These are phyloP conservation scores for Netelia fuscicornis DNA, from an alignment of 2,888 invertebrate species.

Conservation along the genomic window DNA sequence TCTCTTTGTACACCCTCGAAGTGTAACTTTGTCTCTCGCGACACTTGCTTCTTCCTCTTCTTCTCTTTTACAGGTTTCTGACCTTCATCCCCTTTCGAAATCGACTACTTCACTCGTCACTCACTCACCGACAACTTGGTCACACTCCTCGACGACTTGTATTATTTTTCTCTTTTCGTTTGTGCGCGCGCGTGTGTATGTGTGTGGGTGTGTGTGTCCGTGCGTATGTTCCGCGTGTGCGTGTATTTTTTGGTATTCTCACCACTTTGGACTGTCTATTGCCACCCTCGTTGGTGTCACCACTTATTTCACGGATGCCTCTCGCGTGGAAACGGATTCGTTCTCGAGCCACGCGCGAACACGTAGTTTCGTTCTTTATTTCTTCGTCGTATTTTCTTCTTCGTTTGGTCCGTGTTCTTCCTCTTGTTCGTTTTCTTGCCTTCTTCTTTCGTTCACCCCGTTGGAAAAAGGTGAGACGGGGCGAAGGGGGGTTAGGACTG, in stretches of 20 bases:
- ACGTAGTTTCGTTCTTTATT: slow-evolving; percentile 7
- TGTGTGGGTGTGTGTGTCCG: too few relatives aligned
- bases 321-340: not conserved
- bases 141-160: too few relatives aligned
- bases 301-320: not conserved
- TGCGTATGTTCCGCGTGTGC: too few relatives aligned
- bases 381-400: not conserved
- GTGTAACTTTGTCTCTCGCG: too few relatives aligned
- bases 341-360: not conserved
- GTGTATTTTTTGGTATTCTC: not conserved
- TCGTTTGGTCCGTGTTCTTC: not conserved
- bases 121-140: not conserved
- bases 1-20: too few relatives aligned
- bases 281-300: not conserved
- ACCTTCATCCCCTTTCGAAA: too few relatives aligned
- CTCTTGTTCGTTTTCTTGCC: not conserved
- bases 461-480: slow-evolving; percentile 19
- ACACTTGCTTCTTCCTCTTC: too few relatives aligned
- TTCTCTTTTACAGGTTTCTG: too few relatives aligned
- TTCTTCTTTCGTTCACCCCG: not conserved
- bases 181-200: too few relatives aligned
- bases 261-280: not conserved
- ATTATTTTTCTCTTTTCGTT: too few relatives aligned
- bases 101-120: not conserved
- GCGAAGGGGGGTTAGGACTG: not conserved